Conservation (phyloP, 1,140 invertebrate species). For the Thaumatotibia leucotreta region DNA sequence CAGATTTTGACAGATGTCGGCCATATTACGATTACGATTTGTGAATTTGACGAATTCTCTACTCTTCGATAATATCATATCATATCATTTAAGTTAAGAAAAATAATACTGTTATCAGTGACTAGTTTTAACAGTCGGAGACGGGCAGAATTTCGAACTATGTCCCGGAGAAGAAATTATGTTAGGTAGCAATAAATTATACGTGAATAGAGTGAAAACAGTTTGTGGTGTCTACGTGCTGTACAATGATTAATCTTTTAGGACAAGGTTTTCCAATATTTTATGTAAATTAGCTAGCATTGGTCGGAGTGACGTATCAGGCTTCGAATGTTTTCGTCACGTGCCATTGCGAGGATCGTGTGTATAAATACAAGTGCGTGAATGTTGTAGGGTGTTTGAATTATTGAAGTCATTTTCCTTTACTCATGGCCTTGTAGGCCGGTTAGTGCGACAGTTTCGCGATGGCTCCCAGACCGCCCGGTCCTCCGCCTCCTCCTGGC, state of each 20-base stretch:
- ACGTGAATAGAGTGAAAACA: constrained; percentile 27
- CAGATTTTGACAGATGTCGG: constrained; percentile 50
- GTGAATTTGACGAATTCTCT: constrained; percentile 45
- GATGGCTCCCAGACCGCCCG: constrained; percentile 51
- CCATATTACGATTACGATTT: constrained; percentile 48
- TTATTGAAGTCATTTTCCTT: constrained; percentile 15
- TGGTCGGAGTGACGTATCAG: constrained; percentile 50
- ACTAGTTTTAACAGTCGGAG: not conserved
- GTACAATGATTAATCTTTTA: constrained; percentile 70
- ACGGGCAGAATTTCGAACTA: not conserved
- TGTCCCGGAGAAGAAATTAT: not conserved
- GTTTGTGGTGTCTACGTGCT: constrained; percentile 66
- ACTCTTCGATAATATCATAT: constrained; percentile 26
- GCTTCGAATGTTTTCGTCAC: constrained; percentile 56
- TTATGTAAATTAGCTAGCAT: constrained; percentile 69
- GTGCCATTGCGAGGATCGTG: constrained; percentile 23
- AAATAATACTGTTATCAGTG: not conserved
- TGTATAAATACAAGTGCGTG: constrained; percentile 4
- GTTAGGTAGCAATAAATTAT: constrained; percentile 2
- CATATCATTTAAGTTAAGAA: not conserved
- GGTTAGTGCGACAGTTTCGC: constrained; percentile 14
- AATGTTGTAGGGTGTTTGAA: not conserved
- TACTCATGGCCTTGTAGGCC: constrained; percentile 44
- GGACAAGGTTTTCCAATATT: constrained; percentile 65
- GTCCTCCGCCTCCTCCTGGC: constrained; percentile 76